Evolutionary conservation across 2,113 vertebrate genomes (phyloP).

Genomic region (Malurus elegans): DNA sequence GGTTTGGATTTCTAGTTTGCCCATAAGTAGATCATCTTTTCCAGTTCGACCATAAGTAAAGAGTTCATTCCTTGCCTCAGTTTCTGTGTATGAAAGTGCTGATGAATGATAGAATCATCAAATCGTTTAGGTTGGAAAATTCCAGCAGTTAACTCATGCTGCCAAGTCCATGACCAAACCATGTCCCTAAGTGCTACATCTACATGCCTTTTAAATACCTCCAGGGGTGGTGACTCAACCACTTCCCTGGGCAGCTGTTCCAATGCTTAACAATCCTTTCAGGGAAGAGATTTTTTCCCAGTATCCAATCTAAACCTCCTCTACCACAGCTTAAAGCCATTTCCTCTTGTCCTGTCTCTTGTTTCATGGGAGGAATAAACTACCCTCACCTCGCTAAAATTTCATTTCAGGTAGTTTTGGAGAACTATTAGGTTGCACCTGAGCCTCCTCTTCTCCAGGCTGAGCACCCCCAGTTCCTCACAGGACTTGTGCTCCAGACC

Average conservation of each 20-base stretch:
- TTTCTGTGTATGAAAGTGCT: not conserved
- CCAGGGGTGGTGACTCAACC: not conserved
- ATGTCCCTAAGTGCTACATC: not conserved
- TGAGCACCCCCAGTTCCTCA: not conserved
- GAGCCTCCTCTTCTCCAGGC: not conserved
- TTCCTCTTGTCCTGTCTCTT: not conserved
- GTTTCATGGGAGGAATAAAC: not conserved
- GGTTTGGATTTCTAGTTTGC: not conserved
- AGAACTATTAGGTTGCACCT: not conserved
- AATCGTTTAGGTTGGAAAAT: not conserved
- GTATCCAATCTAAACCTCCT: not conserved
- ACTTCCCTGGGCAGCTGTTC: not conserved
- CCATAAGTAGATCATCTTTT: not conserved
- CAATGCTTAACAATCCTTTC: not conserved
- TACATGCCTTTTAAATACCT: not conserved
- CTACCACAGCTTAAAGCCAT: not conserved
- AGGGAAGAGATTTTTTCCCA: not conserved
- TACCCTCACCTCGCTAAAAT: not conserved
- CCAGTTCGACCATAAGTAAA: not conserved
- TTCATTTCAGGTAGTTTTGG: not conserved
- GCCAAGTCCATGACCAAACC: not conserved
- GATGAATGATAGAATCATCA: not conserved
- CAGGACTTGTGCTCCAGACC: fast-evolving
- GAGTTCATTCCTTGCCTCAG: not conserved
- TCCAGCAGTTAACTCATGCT: not conserved